These are phyloP conservation scores for Ischnura elegans DNA, from an alignment of 2,888 invertebrate genomes.

Conservation along the genomic window DNA sequence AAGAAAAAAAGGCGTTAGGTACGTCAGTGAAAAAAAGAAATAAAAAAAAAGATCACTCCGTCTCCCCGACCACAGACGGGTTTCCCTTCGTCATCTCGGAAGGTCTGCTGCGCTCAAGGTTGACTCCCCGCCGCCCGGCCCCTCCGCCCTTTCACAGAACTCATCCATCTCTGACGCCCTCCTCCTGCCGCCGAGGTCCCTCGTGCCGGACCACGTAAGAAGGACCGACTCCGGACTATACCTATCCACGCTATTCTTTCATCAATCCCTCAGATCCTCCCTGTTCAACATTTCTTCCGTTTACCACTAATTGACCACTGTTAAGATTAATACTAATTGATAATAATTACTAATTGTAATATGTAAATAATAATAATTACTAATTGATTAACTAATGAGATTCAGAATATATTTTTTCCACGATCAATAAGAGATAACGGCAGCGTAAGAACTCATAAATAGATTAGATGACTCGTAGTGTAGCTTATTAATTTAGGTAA, in stretches of 20 bases:
- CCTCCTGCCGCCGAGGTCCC: not conserved
- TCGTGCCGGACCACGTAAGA: not conserved
- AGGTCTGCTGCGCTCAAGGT: constrained; percentile 17
- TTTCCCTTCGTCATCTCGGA: constrained; percentile 44
- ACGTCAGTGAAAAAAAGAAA: not conserved
- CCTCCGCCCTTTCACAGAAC: not conserved
- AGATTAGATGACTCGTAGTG: no score
- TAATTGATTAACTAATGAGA: no score
- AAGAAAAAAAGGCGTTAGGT: not conserved
- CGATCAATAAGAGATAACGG: no score
- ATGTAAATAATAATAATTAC: no score
- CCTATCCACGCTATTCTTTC: not conserved
- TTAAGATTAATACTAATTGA: no score
- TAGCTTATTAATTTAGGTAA: no score
- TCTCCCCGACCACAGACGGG: constrained; percentile 14
- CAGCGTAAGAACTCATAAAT: no score
- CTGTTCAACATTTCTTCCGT: no score
- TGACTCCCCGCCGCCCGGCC: not conserved
- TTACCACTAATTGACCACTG: no score
- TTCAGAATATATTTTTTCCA: no score
- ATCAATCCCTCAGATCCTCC: not conserved
- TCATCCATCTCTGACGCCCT: not conserved
- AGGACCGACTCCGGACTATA: no score
- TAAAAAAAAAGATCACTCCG: not conserved
- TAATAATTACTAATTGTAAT: no score